These are phyloP conservation scores for Aethes cnicana DNA, from an alignment of 2,888 invertebrate genomes.

Conservation along the genomic window DNA sequence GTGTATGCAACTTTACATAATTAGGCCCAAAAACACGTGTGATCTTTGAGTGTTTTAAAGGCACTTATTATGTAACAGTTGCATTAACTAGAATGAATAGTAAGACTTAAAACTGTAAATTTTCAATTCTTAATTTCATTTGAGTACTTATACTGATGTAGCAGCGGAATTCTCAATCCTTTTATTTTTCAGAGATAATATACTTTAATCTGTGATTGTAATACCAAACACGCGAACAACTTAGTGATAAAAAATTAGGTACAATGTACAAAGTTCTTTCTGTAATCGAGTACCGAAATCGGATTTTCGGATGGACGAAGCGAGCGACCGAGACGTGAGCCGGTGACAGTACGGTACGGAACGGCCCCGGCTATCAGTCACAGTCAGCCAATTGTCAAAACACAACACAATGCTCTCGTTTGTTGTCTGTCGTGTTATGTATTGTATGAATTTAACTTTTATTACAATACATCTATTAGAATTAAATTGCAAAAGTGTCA, in stretches of 20 bases:
- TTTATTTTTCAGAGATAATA: conserved; percentile 9
- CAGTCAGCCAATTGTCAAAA: conserved; percentile 16
- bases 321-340: conserved; percentile 1
- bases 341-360: not conserved
- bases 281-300: conserved; percentile 11
- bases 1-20: too few species aligned
- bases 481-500: not conserved
- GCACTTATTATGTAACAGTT: too few species aligned
- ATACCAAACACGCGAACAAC: conserved; percentile 15
- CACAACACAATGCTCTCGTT: conserved; percentile 28
- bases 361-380: conserved; percentile 18
- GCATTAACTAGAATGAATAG: too few species aligned
- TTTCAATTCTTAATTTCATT: too few species aligned
- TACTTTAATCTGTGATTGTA: conserved; percentile 24
- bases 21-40: too few species aligned
- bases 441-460: conserved; percentile 15
- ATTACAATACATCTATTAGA: not conserved
- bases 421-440: conserved; percentile 24
- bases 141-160: too few species aligned
- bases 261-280: conserved; percentile 24
- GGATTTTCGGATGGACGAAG: not conserved
- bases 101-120: too few species aligned
- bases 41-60: too few species aligned
- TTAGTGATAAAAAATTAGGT: conserved; percentile 23
- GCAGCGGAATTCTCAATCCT: conserved; percentile 6